A percentile compares a stretch with the other conserved stretches of the same genome.
Conservation (phyloP, 2,888 invertebrate genomes). For the Watsonalla cultraria region DNA sequence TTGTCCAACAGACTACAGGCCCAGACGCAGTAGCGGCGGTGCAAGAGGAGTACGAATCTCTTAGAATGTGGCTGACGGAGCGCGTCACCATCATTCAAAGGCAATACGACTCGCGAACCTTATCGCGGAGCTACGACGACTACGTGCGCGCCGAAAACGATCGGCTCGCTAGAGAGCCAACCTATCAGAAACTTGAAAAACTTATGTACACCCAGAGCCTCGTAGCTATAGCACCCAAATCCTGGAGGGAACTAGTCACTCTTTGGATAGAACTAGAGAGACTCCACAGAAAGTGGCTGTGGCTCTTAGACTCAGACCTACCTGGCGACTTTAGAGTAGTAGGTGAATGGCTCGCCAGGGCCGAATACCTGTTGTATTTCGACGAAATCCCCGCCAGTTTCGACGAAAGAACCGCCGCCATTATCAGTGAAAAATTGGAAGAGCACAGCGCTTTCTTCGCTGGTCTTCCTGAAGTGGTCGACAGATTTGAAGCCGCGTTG, state of each 20-base stretch:
- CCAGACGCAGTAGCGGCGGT: constrained; percentile 86
- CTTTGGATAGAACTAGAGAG: constrained; percentile 90
- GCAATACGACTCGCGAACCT: constrained; percentile 85
- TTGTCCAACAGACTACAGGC: constrained; percentile 77
- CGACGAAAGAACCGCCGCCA: constrained; percentile 93
- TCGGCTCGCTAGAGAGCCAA: constrained; percentile 83
- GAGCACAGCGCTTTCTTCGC: constrained; percentile 94
- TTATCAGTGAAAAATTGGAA: constrained; percentile 92
- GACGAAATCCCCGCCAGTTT: constrained; percentile 90
- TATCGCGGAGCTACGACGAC: constrained; percentile 89
- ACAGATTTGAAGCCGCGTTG: constrained; percentile 87
- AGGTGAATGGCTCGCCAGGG: constrained; percentile 94
- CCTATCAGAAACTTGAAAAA: constrained; percentile 87
- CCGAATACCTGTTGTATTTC: constrained; percentile 88
- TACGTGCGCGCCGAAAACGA: constrained; percentile 88
- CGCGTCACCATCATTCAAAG: constrained; percentile 88
- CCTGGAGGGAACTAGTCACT: constrained; percentile 90
- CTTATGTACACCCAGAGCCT: constrained; percentile 89
- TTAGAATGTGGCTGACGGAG: constrained; percentile 90
- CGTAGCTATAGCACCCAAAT: constrained; percentile 88
- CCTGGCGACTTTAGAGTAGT: constrained; percentile 92
- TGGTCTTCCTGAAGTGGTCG: constrained; percentile 86
- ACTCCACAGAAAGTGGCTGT: constrained; percentile 91
- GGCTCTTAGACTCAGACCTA: constrained; percentile 90
- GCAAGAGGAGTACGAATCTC: constrained; percentile 88